Evolutionary conservation across 2,113 vertebrate species (phyloP).

Genomic region (Turdus rufiventris): DNA sequence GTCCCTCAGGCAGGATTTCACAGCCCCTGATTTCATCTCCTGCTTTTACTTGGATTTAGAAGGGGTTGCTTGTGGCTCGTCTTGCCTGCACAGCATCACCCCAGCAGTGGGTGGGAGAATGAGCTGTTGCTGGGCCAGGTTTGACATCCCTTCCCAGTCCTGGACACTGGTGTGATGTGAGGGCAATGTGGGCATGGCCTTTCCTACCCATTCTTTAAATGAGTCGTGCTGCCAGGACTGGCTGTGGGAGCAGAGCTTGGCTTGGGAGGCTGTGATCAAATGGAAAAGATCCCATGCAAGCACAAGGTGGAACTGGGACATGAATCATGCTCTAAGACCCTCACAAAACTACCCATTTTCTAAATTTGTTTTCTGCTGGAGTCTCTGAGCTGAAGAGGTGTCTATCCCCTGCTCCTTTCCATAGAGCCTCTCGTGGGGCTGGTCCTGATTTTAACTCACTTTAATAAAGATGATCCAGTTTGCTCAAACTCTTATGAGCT

Average conservation of each 20-base stretch:
- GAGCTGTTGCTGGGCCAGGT: not conserved
- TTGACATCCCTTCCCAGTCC: not conserved
- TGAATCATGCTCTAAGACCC: not conserved
- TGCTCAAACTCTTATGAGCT: not conserved
- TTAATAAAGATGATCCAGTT: not conserved
- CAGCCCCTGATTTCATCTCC: not conserved
- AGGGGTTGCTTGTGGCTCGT: not conserved
- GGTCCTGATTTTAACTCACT: not conserved
- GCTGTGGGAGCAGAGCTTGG: not conserved
- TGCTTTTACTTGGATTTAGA: not conserved
- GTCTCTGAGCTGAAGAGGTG: not conserved
- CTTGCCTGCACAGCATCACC: not conserved
- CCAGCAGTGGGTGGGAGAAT: not conserved
- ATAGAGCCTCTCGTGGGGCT: not conserved
- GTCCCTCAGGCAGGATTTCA: not conserved
- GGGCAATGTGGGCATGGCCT: not conserved
- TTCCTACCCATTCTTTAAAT: not conserved
- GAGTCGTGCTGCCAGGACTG: not conserved
- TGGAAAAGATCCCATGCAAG: not conserved
- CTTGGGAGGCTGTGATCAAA: not conserved
- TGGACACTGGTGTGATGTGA: not conserved
- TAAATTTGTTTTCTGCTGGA: not conserved
- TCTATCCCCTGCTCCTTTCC: not conserved
- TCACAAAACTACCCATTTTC: not conserved
- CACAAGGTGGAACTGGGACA: not conserved